Conservation (phyloP, 2,888 invertebrate species). For the Caenorhabditis macrosperma region DNA sequence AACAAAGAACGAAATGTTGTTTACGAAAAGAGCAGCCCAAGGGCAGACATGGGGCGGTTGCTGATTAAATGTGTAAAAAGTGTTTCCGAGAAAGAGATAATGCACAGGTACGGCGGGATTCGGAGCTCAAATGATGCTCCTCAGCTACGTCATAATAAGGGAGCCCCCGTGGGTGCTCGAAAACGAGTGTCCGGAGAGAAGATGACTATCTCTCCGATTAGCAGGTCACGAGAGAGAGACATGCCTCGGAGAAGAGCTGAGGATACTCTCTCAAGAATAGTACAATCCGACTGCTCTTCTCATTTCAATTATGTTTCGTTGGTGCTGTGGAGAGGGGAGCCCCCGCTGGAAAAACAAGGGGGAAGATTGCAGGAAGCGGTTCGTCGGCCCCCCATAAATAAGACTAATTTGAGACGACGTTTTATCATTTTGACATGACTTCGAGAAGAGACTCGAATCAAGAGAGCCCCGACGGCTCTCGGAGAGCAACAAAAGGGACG, state of each 20-base stretch:
- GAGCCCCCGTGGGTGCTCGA: neutral
- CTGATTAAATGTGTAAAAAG: too few species aligned
- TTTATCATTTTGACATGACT: conserved; percentile 5
- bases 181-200: conserved; percentile 6
- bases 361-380: neutral
- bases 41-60: too few species aligned
- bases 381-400: conserved; percentile 12
- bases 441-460: neutral
- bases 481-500: conserved; percentile 18
- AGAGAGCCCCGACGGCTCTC: neutral
- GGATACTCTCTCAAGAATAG: conserved; percentile 18
- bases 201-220: conserved; percentile 42
- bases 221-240: conserved; percentile 43
- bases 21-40: too few species aligned
- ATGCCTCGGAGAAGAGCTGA: neutral
- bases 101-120: too few species aligned
- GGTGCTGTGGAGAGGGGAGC: conserved; percentile 2
- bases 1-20: neutral
- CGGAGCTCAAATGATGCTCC: too few species aligned
- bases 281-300: conserved; percentile 29
- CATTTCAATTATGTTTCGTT: conserved; percentile 17
- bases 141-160: conserved; percentile 16
- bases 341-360: neutral
- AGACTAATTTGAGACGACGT: conserved; percentile 29
- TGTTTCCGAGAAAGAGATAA: too few species aligned